Conservation (phyloP, 2,113 vertebrate species). For the Oryzias celebensis region DNA sequence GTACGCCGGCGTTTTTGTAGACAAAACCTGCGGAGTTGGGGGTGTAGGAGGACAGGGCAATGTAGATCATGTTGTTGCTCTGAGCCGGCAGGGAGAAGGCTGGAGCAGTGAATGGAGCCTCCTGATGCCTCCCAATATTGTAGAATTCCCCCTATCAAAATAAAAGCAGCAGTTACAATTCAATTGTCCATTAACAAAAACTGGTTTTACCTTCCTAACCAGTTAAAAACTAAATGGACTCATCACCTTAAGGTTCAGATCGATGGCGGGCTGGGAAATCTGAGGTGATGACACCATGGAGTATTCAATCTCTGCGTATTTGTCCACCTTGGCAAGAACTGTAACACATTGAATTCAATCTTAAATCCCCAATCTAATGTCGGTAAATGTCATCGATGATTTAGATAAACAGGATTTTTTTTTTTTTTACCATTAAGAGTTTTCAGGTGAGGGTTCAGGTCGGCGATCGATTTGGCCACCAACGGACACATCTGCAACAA, state of each 20-base stretch:
- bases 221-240: background rate
- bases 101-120: conserved; percentile 69
- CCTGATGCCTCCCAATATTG: conserved; percentile 72
- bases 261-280: conserved; percentile 58
- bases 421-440: conserved; percentile 74
- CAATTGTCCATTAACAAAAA: too few species aligned
- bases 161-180: too few species aligned
- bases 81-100: conserved; percentile 62
- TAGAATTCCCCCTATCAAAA: conserved; percentile 77
- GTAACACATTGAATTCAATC: conserved; percentile 9
- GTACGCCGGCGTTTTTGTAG: conserved; percentile 70
- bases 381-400: background rate
- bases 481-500: conserved; percentile 74
- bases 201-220: too few species aligned
- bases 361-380: background rate
- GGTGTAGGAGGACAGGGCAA: conserved; percentile 74
- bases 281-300: conserved; percentile 71
- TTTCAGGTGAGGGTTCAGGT: conserved; percentile 71
- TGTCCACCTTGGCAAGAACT: conserved; percentile 76
- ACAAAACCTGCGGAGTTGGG: conserved; percentile 76
- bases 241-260: conserved; percentile 73
- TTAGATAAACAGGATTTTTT: background rate
- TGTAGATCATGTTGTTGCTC: conserved; percentile 72
- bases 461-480: conserved; percentile 55
- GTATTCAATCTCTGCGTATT: conserved; percentile 78